A percentile compares a stretch with the other conserved stretches of the same genome.
phyloP scores from a whole-genome alignment of 2,113 vertebrate genomes.

The Thunnus thynnus region DNA sequence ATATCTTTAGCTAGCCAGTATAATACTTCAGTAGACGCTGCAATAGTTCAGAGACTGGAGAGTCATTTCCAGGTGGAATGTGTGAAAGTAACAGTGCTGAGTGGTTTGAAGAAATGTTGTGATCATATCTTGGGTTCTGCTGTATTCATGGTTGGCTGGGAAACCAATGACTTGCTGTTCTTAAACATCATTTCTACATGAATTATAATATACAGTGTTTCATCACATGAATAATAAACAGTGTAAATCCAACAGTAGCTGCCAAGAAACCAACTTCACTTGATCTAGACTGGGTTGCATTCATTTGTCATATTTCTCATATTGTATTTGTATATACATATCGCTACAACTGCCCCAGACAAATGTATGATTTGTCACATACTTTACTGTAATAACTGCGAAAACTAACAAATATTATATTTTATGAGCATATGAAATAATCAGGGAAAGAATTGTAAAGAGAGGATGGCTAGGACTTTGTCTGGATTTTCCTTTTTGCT shows the following conservation, averaged over 20 bases:
- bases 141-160: constrained; percentile 59
- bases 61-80: constrained; percentile 47
- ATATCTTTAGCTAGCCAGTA: constrained; percentile 82
- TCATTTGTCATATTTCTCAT: constrained; percentile 39
- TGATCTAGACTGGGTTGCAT: constrained; percentile 49
- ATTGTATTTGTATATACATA: constrained; percentile 43
- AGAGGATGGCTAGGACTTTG: neutral
- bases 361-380: constrained; percentile 12
- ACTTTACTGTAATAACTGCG: constrained; percentile 18
- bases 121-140: constrained; percentile 51
- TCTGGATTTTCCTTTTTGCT: constrained; percentile 19
- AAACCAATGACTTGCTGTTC: constrained; percentile 61
- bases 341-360: constrained; percentile 31
- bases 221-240: constrained; percentile 24
- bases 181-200: constrained; percentile 46
- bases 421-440: constrained; percentile 28
- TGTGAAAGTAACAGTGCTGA: constrained; percentile 34
- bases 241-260: constrained; percentile 66
- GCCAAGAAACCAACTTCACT: constrained; percentile 69
- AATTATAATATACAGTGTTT: constrained; percentile 41
- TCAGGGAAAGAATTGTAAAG: constrained; percentile 27
- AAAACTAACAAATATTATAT: constrained; percentile 23
- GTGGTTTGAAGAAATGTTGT: constrained; percentile 27
- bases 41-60: constrained; percentile 68
- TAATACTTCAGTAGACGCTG: constrained; percentile 81